Percentiles rank a stretch among this genome's conserved stretches.
Conservation (phyloP, 2,113 vertebrate species). For the Chaenocephalus aceratus region DNA sequence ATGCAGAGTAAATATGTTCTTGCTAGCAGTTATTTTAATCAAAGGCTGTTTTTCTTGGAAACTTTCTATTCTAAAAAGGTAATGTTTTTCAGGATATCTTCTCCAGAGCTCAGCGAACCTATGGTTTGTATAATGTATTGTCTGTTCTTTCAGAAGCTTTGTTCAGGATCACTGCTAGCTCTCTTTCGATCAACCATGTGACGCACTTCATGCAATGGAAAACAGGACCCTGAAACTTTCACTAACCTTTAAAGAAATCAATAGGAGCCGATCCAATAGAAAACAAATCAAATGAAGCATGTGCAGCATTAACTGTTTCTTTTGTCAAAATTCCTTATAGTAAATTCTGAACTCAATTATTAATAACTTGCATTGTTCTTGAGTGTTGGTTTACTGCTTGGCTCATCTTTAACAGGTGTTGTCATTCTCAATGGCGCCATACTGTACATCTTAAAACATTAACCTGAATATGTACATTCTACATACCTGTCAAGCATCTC, state of each 20-base stretch:
- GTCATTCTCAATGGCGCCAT: constrained; percentile 14
- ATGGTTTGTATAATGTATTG: background rate
- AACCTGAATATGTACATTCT: constrained; percentile 45
- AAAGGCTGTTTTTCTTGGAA: too few species aligned
- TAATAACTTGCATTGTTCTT: background rate
- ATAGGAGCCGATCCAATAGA: constrained; percentile 5
- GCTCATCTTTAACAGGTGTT: constrained; percentile 19
- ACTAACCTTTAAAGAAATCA: background rate
- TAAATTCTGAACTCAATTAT: background rate
- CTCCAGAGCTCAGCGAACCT: background rate
- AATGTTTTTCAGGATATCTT: background rate
- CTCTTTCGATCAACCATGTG: background rate
- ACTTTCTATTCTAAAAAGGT: background rate
- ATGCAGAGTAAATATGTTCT: background rate
- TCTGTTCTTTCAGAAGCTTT: background rate
- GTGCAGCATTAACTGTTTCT: too few species aligned
- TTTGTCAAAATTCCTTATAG: too few species aligned
- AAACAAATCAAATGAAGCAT: background rate
- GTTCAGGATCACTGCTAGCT: background rate
- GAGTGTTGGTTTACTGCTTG: constrained; percentile 17
- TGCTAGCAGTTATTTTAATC: background rate
- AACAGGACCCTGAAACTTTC: background rate
- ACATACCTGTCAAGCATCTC: constrained; percentile 31
- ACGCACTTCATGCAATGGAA: background rate
- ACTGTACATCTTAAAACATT: constrained; percentile 45